A percentile compares a stretch with the other conserved stretches of the same genome.
Conservation (phyloP, 2,888 invertebrate genomes). For the Agriopis aurantiaria region DNA sequence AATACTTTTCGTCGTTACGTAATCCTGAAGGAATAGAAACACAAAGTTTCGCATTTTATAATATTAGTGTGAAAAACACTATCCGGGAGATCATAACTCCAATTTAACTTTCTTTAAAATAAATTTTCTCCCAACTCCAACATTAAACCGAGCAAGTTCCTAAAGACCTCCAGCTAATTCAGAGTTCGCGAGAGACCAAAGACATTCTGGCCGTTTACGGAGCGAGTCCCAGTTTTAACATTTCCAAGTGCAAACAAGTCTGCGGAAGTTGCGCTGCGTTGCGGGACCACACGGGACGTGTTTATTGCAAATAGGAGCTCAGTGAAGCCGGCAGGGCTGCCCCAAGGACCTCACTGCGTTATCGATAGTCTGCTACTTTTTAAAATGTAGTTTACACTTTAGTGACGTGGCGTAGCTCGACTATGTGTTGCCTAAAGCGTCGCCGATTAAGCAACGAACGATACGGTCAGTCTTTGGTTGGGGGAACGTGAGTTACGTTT, state of each 20-base stretch:
- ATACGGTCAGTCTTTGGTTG: too few species aligned
- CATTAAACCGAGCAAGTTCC: constrained; percentile 31
- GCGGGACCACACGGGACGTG: constrained; percentile 69
- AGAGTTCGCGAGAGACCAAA: constrained; percentile 61
- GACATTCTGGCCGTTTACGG: constrained; percentile 63
- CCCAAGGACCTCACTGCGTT: not conserved
- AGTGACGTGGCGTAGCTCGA: too few species aligned
- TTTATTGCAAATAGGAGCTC: constrained; percentile 78
- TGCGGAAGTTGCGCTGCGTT: constrained; percentile 66
- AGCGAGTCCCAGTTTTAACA: constrained; percentile 69
- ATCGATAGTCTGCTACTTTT: not conserved
- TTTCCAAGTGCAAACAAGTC: constrained; percentile 73
- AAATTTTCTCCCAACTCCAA: constrained; percentile 12
- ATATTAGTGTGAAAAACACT: not conserved
- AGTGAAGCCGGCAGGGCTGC: constrained; percentile 46
- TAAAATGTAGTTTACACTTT: too few species aligned
- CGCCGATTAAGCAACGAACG: too few species aligned
- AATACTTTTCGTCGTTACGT: too few species aligned
- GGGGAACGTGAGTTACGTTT: too few species aligned
- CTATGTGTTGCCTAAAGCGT: too few species aligned
- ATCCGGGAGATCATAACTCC: constrained; percentile 4
- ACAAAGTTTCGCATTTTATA: not conserved
- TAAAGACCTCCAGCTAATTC: constrained; percentile 54
- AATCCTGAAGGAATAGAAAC: not conserved
- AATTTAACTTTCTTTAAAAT: constrained; percentile 12